These are phyloP conservation scores for Furnarius figulus DNA, from an alignment of 2,113 vertebrate genomes.

Conservation along the genomic window DNA sequence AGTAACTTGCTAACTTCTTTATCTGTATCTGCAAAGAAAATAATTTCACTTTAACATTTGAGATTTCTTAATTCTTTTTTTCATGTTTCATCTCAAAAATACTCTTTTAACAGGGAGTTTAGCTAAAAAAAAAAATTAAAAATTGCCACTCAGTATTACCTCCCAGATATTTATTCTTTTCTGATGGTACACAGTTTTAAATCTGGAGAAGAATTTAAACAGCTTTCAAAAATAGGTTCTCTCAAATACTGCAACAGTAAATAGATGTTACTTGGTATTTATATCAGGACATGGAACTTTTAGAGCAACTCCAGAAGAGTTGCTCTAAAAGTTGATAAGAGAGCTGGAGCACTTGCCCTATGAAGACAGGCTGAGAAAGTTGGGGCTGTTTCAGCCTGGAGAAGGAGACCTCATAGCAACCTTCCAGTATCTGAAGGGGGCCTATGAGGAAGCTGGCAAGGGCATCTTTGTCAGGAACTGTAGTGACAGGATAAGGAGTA, in stretches of 20 bases:
- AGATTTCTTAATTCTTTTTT: background rate
- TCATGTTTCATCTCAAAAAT: background rate
- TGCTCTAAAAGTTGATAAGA: background rate
- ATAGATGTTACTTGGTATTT: background rate
- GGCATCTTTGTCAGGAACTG: background rate
- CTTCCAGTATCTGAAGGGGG: background rate
- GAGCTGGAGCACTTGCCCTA: background rate
- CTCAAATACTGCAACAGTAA: background rate
- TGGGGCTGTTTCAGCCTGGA: background rate
- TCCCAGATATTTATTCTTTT: background rate
- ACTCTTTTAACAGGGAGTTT: background rate
- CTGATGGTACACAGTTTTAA: background rate
- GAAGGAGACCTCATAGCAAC: background rate
- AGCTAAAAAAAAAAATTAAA: background rate
- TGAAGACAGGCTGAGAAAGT: background rate
- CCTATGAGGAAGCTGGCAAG: background rate
- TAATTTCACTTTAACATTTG: background rate
- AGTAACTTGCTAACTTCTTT: background rate
- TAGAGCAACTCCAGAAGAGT: background rate
- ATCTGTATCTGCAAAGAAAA: background rate
- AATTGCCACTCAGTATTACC: background rate
- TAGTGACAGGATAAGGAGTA: background rate
- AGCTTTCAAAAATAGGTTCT: background rate
- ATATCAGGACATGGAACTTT: background rate
- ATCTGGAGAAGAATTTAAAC: background rate